phyloP scores from a whole-genome alignment of 2,888 invertebrate genomes.

The Spodoptera littoralis region DNA sequence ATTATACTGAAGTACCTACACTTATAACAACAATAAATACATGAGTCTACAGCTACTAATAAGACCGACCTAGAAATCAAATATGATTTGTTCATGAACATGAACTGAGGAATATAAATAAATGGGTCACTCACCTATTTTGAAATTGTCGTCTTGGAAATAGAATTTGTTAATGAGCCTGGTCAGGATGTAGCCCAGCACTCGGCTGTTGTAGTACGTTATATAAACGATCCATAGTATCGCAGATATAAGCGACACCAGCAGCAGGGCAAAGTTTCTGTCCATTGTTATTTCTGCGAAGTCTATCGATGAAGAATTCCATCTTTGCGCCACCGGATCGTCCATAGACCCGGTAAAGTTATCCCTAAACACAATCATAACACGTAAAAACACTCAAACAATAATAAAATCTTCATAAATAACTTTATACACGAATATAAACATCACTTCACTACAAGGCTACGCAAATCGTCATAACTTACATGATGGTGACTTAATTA shows the following conservation, averaged over 20 bases:
- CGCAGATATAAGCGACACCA: slow-evolving; percentile 94
- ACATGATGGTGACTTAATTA: slow-evolving; percentile 71
- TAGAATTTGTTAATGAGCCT: slow-evolving; percentile 96
- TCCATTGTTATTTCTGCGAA: slow-evolving; percentile 92
- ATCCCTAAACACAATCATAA: slow-evolving; percentile 71
- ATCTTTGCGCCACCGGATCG: slow-evolving; percentile 82
- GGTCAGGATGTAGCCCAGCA: slow-evolving; percentile 96
- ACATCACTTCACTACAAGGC: slow-evolving; percentile 63
- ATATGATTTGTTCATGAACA: slow-evolving; percentile 36
- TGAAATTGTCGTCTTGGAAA: slow-evolving; percentile 95
- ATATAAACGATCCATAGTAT: slow-evolving; percentile 98
- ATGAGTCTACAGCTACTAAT: too few relatives aligned
- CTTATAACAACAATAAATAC: too few relatives aligned
- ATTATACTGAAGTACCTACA: too few relatives aligned
- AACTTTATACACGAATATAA: slow-evolving; percentile 63
- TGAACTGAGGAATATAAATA: slow-evolving; percentile 41
- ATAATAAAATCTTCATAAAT: slow-evolving; percentile 58
- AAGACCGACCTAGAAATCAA: slow-evolving; percentile 18
- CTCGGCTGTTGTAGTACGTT: slow-evolving; percentile 97
- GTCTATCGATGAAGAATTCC: slow-evolving; percentile 90
- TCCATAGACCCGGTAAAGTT: slow-evolving; percentile 73
- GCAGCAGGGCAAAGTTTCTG: slow-evolving; percentile 92
- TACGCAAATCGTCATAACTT: slow-evolving; percentile 70
- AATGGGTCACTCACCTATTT: slow-evolving; percentile 91
- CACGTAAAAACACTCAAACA: slow-evolving; percentile 50